Percentiles rank a stretch among this genome's conserved stretches.
Evolutionary conservation across 1,140 invertebrate genomes (phyloP).

Genomic region (Diachasma alloeum): DNA sequence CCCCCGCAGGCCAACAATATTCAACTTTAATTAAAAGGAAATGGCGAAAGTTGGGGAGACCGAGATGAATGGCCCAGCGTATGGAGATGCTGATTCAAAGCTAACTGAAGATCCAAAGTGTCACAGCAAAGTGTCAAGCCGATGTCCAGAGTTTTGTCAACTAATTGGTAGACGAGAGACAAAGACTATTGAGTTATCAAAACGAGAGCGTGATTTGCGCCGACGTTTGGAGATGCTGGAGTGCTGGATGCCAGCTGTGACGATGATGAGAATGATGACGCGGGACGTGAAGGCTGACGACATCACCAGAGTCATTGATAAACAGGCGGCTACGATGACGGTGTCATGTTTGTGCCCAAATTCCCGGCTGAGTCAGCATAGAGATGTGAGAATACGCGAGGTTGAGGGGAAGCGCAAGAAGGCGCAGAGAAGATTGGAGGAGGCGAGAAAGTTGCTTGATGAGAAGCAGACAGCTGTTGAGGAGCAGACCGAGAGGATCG

Average conservation of each 20-base stretch:
- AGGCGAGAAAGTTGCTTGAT: conserved; percentile 40
- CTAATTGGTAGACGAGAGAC: conserved; percentile 69
- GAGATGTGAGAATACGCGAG: conserved; percentile 46
- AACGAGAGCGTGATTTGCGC: conserved; percentile 68
- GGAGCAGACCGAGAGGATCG: conserved; percentile 33
- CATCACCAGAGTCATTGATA: conserved; percentile 34
- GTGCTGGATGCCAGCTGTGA: conserved; percentile 71
- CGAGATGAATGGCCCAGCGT: neutral
- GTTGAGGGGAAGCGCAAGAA: conserved; percentile 49
- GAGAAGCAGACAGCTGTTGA: conserved; percentile 42
- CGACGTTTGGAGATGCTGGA: conserved; percentile 71
- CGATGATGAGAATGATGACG: conserved; percentile 49
- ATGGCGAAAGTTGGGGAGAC: too few relatives aligned
- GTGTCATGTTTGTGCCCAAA: conserved; percentile 3
- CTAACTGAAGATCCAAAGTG: neutral
- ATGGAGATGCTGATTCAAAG: neutral
- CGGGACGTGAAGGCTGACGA: neutral
- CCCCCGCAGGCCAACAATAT: too few relatives aligned
- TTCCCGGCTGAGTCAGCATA: conserved; percentile 46
- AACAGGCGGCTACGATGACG: conserved; percentile 27
- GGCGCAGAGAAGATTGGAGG: conserved; percentile 38
- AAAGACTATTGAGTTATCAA: conserved; percentile 67
- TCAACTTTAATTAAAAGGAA: too few relatives aligned
- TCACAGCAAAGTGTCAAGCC: neutral
- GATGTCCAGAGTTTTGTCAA: conserved; percentile 37